These are phyloP conservation scores for Quadroppia sp. DNA, from an alignment of 2,888 invertebrate species.

Conservation along the genomic window DNA sequence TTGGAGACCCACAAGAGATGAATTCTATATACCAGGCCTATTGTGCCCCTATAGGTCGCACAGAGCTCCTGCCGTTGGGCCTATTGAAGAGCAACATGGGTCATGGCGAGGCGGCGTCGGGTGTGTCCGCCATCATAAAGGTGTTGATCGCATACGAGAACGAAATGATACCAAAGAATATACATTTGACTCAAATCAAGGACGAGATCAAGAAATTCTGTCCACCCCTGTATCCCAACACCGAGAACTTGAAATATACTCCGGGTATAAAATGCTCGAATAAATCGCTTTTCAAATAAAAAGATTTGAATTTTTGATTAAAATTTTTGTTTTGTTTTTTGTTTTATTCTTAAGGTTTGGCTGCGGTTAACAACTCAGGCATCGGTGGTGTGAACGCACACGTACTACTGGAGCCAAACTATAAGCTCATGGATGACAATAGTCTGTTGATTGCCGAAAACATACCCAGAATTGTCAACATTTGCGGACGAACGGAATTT, in stretches of 20 bases:
- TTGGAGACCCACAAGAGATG: slow-evolving; percentile 94
- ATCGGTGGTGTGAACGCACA: slow-evolving; percentile 97
- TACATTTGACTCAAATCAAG: slow-evolving; percentile 83
- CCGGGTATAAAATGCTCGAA: no score
- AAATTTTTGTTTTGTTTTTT: no score
- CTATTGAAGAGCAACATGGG: slow-evolving; percentile 99
- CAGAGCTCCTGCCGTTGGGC: slow-evolving; percentile 81
- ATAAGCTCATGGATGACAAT: slow-evolving; percentile 54
- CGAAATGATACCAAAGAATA: slow-evolving; percentile 80
- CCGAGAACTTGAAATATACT: slow-evolving; percentile 44
- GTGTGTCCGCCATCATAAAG: slow-evolving; percentile 79
- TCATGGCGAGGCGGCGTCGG: slow-evolving; percentile 67
- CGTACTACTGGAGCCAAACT: slow-evolving; percentile 73
- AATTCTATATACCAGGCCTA: slow-evolving; percentile 85
- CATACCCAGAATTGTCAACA: slow-evolving; percentile 59
- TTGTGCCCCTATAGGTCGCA: slow-evolving; percentile 56
- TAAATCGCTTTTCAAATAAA: no score
- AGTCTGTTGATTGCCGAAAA: slow-evolving; percentile 49
- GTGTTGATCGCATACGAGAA: slow-evolving; percentile 86
- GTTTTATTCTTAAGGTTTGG: no score
- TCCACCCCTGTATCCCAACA: slow-evolving; percentile 52
- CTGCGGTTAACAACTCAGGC: slow-evolving; percentile 86
- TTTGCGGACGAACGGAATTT: slow-evolving; percentile 79
- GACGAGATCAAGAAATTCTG: slow-evolving; percentile 64
- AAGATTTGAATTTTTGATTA: no score